Evolutionary conservation across 2,113 vertebrate genomes (phyloP), one percentile per base, ranked within the genome.

Genomic region (Empidonax traillii): DNA sequence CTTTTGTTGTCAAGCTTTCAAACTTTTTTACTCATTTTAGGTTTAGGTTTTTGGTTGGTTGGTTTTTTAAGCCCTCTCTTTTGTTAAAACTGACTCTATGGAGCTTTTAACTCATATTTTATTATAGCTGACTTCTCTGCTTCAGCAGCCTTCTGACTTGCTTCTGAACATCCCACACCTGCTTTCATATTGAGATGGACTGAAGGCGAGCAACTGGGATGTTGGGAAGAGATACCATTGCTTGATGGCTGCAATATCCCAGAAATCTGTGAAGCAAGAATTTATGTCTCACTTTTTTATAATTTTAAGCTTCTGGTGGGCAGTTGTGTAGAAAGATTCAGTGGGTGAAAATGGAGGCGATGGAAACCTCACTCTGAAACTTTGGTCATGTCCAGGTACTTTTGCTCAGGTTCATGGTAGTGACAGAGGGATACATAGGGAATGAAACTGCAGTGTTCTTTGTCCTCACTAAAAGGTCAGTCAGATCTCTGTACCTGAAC

Each of bases 371-470:
- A 1, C 23, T 78, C 24, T 43, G 56, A 43, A 71, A 25, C 30
- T 55, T 68, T 3, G 2, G 15, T 62, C 9, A 19, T 49, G 37
- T 75, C 51, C 55, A 58, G 41, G 43, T 78, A 28, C 31, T 75
- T 92, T 71, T 88, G n/a, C 35, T 46, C 25, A 53, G 23, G 21
- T 87, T 68, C 3, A 2, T 43, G 49, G 7, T 25, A 5, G 39
- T 72, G 55, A n/a, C 2, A 3, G 80, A 86, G 63, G n/a, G 16
- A 49, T 44, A 0, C 0, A 0, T 2, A 37, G 49, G 51, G 51
- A 66, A 8, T 44, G 37, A 66, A 89, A 52, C 5, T 62, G 19
- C 10, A 1, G 6, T 17, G 22, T 69, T 35, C 33, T 33, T 92
- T 86, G 41, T 73, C 72, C 31, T 89, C 5, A 0, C 8, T 37